These are phyloP conservation scores for Helicoverpa armigera DNA, from an alignment of 1,140 invertebrate genomes.

Conservation along the genomic window DNA sequence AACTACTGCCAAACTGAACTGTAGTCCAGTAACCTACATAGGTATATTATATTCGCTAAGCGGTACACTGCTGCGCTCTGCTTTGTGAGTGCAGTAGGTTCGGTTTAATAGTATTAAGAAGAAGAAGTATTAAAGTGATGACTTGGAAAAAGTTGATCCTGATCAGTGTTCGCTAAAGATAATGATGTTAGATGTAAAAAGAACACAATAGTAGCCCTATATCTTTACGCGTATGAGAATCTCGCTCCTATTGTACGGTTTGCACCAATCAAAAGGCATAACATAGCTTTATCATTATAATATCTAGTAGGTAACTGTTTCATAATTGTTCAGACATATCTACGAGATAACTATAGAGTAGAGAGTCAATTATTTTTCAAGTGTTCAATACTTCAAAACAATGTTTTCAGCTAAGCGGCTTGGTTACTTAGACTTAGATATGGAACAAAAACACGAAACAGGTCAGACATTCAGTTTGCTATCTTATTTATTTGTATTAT, in stretches of 20 bases:
- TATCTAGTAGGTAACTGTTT: neutral
- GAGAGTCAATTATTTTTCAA: slow-evolving; percentile 11
- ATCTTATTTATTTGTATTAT: slow-evolving; percentile 17
- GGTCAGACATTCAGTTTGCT: slow-evolving; percentile 31
- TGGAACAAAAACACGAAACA: slow-evolving; percentile 49
- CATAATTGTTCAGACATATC: slow-evolving; percentile 5
- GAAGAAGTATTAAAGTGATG: no score
- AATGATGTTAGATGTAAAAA: no score
- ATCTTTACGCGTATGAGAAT: neutral
- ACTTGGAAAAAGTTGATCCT: no score
- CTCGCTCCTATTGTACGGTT: neutral
- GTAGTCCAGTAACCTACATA: no score
- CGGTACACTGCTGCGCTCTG: no score
- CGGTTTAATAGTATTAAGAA: no score
- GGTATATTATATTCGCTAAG: no score
- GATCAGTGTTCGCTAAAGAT: no score
- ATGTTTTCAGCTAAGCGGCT: slow-evolving; percentile 55
- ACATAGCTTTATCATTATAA: slow-evolving; percentile 29
- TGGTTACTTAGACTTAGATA: slow-evolving; percentile 56
- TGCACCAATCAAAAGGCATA: slow-evolving; percentile 8
- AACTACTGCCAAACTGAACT: no score
- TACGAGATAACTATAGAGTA: neutral
- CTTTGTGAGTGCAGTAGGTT: no score
- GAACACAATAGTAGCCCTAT: no score
- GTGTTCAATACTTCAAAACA: slow-evolving; percentile 8